Evolutionary conservation across 1,140 invertebrate species (phyloP).

Genomic region (Teleopsis dalmanni): DNA sequence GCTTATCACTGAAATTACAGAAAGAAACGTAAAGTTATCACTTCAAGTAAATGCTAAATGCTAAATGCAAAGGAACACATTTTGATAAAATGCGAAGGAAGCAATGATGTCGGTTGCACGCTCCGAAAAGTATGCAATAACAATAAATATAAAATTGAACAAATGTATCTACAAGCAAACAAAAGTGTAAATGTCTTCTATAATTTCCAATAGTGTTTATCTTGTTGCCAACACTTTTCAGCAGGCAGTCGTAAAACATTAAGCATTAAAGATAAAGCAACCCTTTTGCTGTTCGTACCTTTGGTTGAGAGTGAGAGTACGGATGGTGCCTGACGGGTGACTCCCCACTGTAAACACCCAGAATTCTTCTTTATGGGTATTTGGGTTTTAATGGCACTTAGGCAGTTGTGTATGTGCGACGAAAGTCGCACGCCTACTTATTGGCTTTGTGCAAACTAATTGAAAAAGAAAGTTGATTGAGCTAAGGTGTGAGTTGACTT

Average conservation of each 20-base stretch:
- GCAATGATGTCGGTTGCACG: neutral
- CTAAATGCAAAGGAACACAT: no score
- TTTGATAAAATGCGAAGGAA: neutral
- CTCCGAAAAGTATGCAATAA: slow-evolving; percentile 3
- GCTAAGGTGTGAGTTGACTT: no score
- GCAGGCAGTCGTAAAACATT: no score
- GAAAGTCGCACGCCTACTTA: neutral
- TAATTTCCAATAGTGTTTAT: no score
- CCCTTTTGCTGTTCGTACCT: no score
- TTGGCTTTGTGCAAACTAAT: neutral
- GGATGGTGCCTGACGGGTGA: neutral
- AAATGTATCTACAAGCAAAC: neutral
- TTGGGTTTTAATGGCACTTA: slow-evolving; percentile 1
- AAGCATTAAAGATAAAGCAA: no score
- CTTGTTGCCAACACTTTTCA: no score
- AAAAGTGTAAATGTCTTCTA: no score
- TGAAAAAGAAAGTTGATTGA: slow-evolving; percentile 8
- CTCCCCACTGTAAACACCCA: neutral
- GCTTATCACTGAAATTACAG: neutral
- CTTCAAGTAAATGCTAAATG: no score
- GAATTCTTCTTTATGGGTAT: no score
- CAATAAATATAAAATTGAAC: slow-evolving; percentile 5
- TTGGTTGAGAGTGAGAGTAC: neutral
- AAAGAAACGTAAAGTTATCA: no score
- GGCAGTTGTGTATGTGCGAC: slow-evolving; percentile 1